These are phyloP conservation scores for Ochlodes sylvanus DNA, from an alignment of 2,888 invertebrate species.

Conservation along the genomic window DNA sequence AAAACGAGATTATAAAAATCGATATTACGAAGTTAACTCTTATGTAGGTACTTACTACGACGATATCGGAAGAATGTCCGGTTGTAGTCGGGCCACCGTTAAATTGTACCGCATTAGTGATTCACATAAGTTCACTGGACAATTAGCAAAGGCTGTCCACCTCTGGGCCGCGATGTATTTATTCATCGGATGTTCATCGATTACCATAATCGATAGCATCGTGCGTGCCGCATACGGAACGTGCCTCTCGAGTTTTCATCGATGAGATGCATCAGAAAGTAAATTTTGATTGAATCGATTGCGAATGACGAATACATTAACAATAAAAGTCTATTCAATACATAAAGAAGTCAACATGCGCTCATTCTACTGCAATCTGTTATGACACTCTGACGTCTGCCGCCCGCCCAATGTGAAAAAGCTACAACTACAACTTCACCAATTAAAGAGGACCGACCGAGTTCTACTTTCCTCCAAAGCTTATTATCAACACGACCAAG, in stretches of 20 bases:
- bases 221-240: slow-evolving; percentile 80
- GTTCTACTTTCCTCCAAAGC: too few relatives aligned
- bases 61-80: slow-evolving; percentile 54
- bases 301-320: neutral
- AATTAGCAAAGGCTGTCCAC: slow-evolving; percentile 85
- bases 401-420: too few relatives aligned
- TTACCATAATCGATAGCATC: slow-evolving; percentile 83
- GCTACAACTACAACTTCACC: too few relatives aligned
- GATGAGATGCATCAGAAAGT: slow-evolving; percentile 63
- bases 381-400: too few relatives aligned
- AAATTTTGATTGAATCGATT: slow-evolving; percentile 25
- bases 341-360: too few relatives aligned
- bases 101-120: slow-evolving; percentile 74
- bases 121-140: slow-evolving; percentile 81
- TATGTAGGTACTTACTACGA: slow-evolving; percentile 36
- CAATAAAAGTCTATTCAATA: too few relatives aligned
- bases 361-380: too few relatives aligned
- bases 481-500: too few relatives aligned
- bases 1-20: neutral
- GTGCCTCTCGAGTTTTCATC: slow-evolving; percentile 63
- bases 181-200: slow-evolving; percentile 83
- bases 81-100: slow-evolving; percentile 62
- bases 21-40: neutral
- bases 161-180: slow-evolving; percentile 78
- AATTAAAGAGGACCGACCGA: too few relatives aligned